phyloP scores from a whole-genome alignment of 2,888 invertebrate species.

The Ceriagrion tenellum region DNA sequence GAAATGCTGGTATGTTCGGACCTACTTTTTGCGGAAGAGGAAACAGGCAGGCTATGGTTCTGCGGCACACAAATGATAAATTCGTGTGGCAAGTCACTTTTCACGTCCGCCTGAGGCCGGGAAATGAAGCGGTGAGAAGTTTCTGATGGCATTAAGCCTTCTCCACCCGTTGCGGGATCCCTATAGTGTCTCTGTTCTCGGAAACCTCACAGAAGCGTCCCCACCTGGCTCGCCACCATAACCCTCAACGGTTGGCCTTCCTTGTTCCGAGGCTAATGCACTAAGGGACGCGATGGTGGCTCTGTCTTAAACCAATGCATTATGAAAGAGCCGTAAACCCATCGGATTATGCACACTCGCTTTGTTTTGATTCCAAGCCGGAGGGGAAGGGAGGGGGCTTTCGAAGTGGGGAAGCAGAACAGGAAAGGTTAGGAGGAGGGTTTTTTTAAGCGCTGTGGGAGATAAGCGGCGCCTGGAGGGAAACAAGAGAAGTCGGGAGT shows the following conservation, averaged over 20 bases:
- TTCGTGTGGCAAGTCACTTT: neutral
- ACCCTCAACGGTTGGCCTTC: neutral
- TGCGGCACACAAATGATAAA: neutral
- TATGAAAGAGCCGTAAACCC: slow-evolving; percentile 20
- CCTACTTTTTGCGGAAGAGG: too few species aligned
- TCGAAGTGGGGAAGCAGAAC: neutral
- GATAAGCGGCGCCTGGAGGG: neutral
- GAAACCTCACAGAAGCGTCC: neutral
- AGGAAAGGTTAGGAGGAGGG: neutral
- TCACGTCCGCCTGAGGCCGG: neutral
- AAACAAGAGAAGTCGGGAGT: neutral
- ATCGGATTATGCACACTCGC: neutral
- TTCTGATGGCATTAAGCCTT: neutral
- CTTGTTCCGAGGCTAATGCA: neutral
- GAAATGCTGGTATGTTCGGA: too few species aligned
- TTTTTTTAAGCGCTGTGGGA: neutral
- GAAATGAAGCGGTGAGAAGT: neutral
- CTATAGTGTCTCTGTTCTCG: neutral
- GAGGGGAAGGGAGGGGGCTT: neutral
- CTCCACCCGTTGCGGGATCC: neutral
- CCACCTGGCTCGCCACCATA: too few species aligned
- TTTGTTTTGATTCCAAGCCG: slow-evolving; percentile 15
- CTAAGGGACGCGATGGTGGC: neutral
- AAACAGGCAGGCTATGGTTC: neutral
- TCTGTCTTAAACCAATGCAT: slow-evolving; percentile 2